Evolutionary conservation across 2,113 vertebrate species (phyloP), one percentile per base, ranked within the genome.

Genomic region (Rattus rattus): DNA sequence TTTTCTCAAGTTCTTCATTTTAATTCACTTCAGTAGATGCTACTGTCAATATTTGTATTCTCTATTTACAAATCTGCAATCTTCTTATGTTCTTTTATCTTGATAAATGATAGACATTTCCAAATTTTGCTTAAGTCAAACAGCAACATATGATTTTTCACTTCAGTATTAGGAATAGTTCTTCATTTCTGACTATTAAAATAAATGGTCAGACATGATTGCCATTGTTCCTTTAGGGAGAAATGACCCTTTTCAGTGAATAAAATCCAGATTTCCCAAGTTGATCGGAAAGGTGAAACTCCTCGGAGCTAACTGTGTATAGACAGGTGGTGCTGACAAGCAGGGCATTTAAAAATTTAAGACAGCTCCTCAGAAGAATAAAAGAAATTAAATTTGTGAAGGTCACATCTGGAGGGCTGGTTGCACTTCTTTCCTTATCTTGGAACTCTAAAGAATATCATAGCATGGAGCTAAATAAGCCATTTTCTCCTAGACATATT

Each of bases 361-460:
- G 77, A 63, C 26, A 67, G 20, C 52, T 94, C 33, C 72, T 96
- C 92, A 76, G 83, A 97, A 95, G 94, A 95, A 72, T 89, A 94
- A 97, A 95, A 86, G 20, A 92, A 96, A 95, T 95, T 95, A 95
- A 80, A 94, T 81, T 89, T 59, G 43, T 91, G 87, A 97, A 96
- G 90, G 90, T 97, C 95, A 96, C 83, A 96, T 97, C 94, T 95
- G 90, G 54, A 39, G 39, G 72, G 77, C 77, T 88, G 47, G 80
- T 73, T 81, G 10, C 8, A 70, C 52, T 70, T 90, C 33, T 72
- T 96, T 39, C 79, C 5, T n/a, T 86, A 86, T 22, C 9, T 33
- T 93, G 81, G 49, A 88, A 95, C 33, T 80, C 88, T 49, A 88
- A 96, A 61, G 7, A 63, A 12, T 84, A 95, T 14, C 8, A 9